phyloP scores from a whole-genome alignment of 2,888 invertebrate genomes.

The Epirrita christyi region DNA sequence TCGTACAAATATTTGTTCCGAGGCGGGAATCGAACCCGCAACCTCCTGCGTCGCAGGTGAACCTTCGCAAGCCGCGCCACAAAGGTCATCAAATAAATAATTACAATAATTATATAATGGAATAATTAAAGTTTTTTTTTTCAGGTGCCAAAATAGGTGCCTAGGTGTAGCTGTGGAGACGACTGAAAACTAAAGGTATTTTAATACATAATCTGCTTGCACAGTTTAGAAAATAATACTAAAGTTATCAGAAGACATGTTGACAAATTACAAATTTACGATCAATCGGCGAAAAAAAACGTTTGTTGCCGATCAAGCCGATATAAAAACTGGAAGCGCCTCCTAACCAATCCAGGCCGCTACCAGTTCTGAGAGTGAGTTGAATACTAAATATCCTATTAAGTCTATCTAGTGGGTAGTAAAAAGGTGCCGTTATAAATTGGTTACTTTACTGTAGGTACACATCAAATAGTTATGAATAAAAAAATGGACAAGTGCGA shows the following conservation, averaged over 20 bases:
- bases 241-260: not conserved
- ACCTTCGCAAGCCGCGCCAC: no score
- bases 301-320: not conserved
- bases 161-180: conserved; percentile 3
- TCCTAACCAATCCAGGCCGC: conserved; percentile 8
- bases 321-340: conserved; percentile 18
- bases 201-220: not conserved
- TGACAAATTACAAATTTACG: conserved; percentile 14
- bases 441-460: not conserved
- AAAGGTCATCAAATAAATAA: no score
- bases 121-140: conserved; percentile 15
- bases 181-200: conserved; percentile 10
- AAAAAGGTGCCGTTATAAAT: conserved; percentile 24
- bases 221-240: no score
- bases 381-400: conserved; percentile 25
- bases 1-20: no score
- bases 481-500: no score
- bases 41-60: no score
- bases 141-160: conserved; percentile 19
- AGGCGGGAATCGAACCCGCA: no score
- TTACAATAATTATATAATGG: no score
- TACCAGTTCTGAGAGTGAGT: conserved; percentile 19
- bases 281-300: conserved; percentile 7
- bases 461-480: not conserved
- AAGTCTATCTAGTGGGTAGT: conserved; percentile 21